Conservation (phyloP, 2,888 invertebrate genomes). For the Syrista parreyssii region DNA sequence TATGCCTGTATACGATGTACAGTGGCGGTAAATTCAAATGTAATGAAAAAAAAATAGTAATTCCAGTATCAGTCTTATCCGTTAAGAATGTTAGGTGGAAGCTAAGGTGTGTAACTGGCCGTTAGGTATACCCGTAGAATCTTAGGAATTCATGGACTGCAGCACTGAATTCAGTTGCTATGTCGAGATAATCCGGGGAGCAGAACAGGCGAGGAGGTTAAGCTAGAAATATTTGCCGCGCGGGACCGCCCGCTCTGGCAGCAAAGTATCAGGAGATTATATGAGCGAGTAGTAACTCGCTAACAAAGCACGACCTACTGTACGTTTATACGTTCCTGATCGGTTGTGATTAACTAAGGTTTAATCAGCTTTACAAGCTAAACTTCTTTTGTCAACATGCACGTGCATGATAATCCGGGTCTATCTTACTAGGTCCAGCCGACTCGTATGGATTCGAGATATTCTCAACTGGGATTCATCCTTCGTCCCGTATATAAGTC, state of each 20-base stretch:
- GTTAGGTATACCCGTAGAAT: constrained; percentile 51
- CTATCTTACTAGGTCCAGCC: constrained; percentile 44
- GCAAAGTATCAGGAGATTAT: constrained; percentile 41
- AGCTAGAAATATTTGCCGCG: constrained; percentile 50
- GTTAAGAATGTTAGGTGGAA: background rate
- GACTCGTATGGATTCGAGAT: constrained; percentile 13
- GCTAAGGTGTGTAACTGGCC: constrained; percentile 15
- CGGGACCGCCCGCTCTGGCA: constrained; percentile 57
- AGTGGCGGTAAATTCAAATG: background rate
- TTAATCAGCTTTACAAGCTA: constrained; percentile 65
- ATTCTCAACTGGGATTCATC: constrained; percentile 21
- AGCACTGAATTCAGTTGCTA: constrained; percentile 63
- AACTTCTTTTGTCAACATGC: constrained; percentile 64
- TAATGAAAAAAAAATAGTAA: background rate
- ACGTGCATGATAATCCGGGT: constrained; percentile 62
- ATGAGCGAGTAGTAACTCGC: background rate
- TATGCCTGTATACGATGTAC: background rate
- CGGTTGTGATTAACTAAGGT: constrained; percentile 64
- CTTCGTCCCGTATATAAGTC: constrained; percentile 19
- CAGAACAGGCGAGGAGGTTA: constrained; percentile 31
- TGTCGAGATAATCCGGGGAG: constrained; percentile 45
- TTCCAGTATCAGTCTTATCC: background rate
- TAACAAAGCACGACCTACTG: constrained; percentile 7
- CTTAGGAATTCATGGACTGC: constrained; percentile 60
- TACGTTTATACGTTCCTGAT: constrained; percentile 46